Conservation (phyloP, 2,113 vertebrate genomes). For the Zosterops hypoxanthus region DNA sequence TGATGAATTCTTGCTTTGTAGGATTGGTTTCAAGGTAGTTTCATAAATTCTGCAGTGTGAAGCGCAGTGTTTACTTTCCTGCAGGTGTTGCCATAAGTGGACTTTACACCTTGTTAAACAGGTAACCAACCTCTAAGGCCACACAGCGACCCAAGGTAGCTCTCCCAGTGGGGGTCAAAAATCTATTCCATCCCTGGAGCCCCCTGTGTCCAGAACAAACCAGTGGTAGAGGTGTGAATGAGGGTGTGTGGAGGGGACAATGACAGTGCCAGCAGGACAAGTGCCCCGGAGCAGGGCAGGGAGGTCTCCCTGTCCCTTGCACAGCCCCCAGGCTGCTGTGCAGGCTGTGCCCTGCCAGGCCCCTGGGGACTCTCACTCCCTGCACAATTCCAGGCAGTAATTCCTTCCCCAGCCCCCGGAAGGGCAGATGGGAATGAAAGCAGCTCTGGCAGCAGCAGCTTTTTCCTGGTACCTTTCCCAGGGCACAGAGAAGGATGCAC, state of each 20-base stretch:
- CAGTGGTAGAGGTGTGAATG: accelerated
- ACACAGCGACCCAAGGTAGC: accelerated
- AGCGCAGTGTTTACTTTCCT: neutral
- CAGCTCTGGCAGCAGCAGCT: neutral
- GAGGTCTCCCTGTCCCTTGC: neutral
- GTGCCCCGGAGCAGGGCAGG: neutral
- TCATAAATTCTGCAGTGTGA: neutral
- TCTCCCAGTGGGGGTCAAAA: neutral
- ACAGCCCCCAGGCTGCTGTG: neutral
- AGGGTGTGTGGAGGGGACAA: neutral
- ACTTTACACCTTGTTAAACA: neutral
- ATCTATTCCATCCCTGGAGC: neutral
- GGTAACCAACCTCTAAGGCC: neutral
- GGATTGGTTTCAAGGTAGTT: neutral
- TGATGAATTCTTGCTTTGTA: accelerated
- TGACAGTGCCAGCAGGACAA: neutral
- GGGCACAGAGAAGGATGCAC: neutral
- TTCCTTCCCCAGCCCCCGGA: neutral
- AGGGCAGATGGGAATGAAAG: neutral
- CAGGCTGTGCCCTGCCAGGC: neutral
- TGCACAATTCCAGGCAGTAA: accelerated
- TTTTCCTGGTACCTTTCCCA: constrained; percentile 18
- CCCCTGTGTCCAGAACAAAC: neutral
- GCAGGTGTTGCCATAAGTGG: neutral
- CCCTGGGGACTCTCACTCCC: accelerated